A percentile compares a stretch with the other conserved stretches of the same genome.
Conservation (phyloP, 2,888 invertebrate genomes). For the Dendrolimus houi region DNA sequence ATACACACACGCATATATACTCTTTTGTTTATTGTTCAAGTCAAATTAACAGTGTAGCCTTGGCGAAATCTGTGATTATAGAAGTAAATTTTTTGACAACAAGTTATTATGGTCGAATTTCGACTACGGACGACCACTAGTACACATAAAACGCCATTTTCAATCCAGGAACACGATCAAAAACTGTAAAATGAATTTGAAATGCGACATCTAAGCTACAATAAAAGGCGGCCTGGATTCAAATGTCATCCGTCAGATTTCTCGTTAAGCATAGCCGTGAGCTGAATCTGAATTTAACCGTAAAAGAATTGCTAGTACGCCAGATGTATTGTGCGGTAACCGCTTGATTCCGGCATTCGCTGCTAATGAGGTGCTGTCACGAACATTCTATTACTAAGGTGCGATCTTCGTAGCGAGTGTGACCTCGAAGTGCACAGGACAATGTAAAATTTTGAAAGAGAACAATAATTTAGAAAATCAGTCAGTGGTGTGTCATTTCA, state of each 20-base stretch:
- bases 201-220: conserved; percentile 19
- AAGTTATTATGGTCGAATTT: no score
- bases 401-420: conserved; percentile 21
- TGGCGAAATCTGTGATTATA: no score
- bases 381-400: conserved; percentile 26
- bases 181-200: conserved; percentile 4
- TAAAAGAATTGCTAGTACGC: conserved; percentile 42
- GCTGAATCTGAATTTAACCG: conserved; percentile 15
- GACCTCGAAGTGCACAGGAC: conserved; percentile 15
- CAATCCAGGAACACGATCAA: no score
- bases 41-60: no score
- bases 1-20: no score
- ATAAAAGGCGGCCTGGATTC: conserved; percentile 19
- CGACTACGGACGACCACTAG: no score
- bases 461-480: no score
- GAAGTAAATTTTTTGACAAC: no score
- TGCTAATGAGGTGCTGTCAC: conserved; percentile 57
- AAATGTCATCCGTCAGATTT: conserved; percentile 25
- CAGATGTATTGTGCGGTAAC: conserved; percentile 52
- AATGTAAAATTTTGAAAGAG: conserved; percentile 2
- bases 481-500: no score
- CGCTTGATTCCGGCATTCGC: conserved; percentile 41
- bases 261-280: conserved; percentile 42
- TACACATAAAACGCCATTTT: no score
- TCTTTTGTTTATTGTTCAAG: no score